Evolutionary conservation across 1,140 invertebrate species (phyloP).

Genomic region (Varroa destructor): DNA sequence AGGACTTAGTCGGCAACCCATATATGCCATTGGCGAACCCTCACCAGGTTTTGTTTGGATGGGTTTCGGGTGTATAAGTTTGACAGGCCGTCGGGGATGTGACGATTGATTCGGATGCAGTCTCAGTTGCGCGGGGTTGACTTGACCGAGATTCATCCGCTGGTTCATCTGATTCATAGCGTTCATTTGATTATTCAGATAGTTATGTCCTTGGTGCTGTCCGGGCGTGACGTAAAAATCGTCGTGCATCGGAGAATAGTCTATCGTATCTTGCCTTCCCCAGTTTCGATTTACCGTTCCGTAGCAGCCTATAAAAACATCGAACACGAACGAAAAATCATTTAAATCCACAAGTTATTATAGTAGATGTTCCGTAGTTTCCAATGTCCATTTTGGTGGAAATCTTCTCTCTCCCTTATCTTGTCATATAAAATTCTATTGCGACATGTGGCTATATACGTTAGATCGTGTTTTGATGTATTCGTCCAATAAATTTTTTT

Average conservation of each 20-base stretch:
- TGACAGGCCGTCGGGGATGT: slow-evolving; percentile 1
- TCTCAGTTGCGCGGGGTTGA: no score
- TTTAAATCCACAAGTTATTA: no score
- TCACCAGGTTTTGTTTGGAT: slow-evolving; percentile 27
- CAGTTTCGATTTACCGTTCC: slow-evolving; percentile 22
- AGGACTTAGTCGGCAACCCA: no score
- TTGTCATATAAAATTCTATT: no score
- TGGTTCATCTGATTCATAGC: no score
- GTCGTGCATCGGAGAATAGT: slow-evolving; percentile 27
- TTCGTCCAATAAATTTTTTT: neutral
- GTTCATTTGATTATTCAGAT: neutral
- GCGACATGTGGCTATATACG: no score
- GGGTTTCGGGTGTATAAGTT: slow-evolving; percentile 27
- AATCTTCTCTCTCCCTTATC: neutral
- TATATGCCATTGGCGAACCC: neutral
- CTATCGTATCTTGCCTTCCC: slow-evolving; percentile 26
- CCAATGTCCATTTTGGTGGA: neutral
- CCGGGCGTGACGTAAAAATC: slow-evolving; percentile 28
- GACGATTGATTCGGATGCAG: no score
- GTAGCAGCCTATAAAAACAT: slow-evolving; percentile 20
- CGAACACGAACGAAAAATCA: neutral
- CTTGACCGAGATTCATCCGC: no score
- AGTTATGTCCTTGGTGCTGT: slow-evolving; percentile 1
- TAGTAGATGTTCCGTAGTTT: slow-evolving; percentile 2
- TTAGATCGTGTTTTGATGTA: no score